phyloP scores from a whole-genome alignment of 2,113 vertebrate genomes.

The Aplodontia rufa region DNA sequence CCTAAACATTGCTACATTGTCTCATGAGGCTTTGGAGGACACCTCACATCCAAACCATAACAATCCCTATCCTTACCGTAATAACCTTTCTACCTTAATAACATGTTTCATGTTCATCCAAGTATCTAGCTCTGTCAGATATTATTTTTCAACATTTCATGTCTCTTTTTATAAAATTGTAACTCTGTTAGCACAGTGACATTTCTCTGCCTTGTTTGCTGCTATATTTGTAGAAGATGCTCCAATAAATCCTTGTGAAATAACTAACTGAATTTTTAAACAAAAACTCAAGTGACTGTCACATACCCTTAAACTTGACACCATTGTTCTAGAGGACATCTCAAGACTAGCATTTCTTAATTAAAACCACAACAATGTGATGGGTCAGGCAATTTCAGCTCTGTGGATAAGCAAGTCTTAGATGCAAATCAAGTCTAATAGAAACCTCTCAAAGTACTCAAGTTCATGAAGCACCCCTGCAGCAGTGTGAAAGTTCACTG shows the following conservation, averaged over 20 bases:
- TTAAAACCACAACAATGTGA: background rate
- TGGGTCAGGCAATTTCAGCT: background rate
- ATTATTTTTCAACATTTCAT: background rate
- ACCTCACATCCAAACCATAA: too few species aligned
- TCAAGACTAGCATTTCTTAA: background rate
- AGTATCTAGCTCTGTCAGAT: background rate
- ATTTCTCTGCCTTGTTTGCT: background rate
- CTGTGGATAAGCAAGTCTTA: background rate
- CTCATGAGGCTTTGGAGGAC: too few species aligned
- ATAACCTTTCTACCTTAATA: background rate
- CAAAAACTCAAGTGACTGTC: background rate
- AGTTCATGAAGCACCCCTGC: background rate
- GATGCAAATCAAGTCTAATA: background rate
- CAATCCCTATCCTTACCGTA: background rate
- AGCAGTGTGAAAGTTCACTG: background rate
- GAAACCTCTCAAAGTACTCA: background rate
- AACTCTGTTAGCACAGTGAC: background rate
- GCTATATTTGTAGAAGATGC: background rate
- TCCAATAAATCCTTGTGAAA: background rate
- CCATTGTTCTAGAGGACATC: background rate
- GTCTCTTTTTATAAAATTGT: background rate
- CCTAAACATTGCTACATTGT: too few species aligned
- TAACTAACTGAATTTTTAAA: constrained; percentile 14
- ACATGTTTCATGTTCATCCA: background rate
- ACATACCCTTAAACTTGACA: background rate